Conservation (phyloP, 2,888 invertebrate species). For the Myopa tessellatipennis region DNA sequence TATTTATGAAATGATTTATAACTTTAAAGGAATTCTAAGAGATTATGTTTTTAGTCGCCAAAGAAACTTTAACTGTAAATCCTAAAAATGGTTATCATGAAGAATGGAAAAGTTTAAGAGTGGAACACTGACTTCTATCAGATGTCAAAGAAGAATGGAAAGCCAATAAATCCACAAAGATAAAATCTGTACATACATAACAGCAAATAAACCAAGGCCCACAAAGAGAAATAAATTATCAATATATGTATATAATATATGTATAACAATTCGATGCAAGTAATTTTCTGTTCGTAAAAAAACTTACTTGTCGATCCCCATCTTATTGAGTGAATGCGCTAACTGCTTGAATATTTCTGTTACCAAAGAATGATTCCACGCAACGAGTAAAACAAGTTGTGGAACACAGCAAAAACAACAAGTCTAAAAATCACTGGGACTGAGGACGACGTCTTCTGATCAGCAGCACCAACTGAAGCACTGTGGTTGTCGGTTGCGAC, state of each 20-base stretch:
- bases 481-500: background rate
- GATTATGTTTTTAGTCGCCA: no score
- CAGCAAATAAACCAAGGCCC: no score
- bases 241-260: background rate
- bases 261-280: background rate
- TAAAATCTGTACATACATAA: no score
- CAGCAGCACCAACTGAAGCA: background rate
- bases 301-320: slow-evolving; percentile 55
- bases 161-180: no score
- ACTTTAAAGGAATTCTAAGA: no score
- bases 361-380: background rate
- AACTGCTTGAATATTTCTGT: slow-evolving; percentile 49
- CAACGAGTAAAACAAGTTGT: background rate
- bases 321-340: slow-evolving; percentile 43
- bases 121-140: no score
- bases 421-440: slow-evolving; percentile 2
- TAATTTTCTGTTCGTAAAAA: background rate
- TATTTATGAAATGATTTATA: no score
- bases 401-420: background rate
- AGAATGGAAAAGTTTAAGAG: no score
- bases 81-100: no score
- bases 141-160: no score
- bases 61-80: no score
- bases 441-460: background rate
- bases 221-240: no score